These are phyloP conservation scores for Drosophila tripunctata DNA, from an alignment of 2,888 invertebrate genomes.

Conservation along the genomic window DNA sequence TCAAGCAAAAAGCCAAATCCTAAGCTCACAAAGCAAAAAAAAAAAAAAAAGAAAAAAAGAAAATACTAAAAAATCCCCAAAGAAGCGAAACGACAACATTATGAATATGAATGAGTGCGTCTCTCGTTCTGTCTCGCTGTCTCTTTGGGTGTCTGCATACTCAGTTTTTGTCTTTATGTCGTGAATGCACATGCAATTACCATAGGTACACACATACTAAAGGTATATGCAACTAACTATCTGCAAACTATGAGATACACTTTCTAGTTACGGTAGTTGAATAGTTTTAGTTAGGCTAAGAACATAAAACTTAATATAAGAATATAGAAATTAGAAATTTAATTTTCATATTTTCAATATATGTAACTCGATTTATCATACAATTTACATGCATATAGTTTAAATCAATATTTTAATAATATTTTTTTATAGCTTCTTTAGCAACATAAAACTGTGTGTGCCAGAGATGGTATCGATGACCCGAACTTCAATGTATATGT, in stretches of 20 bases:
- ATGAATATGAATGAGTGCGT: constrained; percentile 73
- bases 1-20: constrained; percentile 28
- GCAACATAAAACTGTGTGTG: too few species aligned
- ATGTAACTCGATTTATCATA: too few species aligned
- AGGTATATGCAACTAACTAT: constrained; percentile 13
- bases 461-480: constrained; percentile 4
- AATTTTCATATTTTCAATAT: too few species aligned
- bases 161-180: constrained; percentile 15
- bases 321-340: too few species aligned
- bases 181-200: constrained; percentile 49
- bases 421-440: not conserved
- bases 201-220: constrained; percentile 28
- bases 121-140: not conserved
- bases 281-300: too few species aligned
- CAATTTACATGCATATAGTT: not conserved
- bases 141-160: not conserved
- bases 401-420: not conserved
- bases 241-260: constrained; percentile 27
- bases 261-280: not conserved
- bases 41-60: not conserved
- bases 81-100: constrained; percentile 63
- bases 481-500: too few species aligned
- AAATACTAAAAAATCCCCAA: not conserved
- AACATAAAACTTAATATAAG: too few species aligned
- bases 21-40: constrained; percentile 14